Conservation (phyloP, 2,888 invertebrate genomes). For the Clitarchus hookeri region DNA sequence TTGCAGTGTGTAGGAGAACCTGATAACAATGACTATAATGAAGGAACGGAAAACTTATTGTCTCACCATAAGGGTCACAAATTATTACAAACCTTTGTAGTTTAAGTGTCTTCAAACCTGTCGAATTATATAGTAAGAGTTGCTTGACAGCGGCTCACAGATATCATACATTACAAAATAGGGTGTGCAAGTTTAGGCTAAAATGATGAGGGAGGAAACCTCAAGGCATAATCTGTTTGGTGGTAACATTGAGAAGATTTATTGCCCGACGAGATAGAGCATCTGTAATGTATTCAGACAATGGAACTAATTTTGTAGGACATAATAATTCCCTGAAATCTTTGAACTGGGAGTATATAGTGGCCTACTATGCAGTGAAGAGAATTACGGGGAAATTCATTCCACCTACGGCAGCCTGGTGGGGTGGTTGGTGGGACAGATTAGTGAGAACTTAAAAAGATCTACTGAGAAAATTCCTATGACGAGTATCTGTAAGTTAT, state of each 20-base stretch:
- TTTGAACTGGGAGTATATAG: not conserved
- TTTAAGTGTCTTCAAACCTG: no score
- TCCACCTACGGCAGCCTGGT: not conserved
- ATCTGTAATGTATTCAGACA: no score
- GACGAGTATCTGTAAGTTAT: not conserved
- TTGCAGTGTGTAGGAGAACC: no score
- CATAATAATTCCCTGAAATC: not conserved
- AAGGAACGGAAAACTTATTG: no score
- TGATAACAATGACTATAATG: no score
- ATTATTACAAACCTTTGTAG: no score
- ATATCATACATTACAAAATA: not conserved
- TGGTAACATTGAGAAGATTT: not conserved
- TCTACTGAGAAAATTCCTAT: not conserved
- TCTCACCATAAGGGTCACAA: no score
- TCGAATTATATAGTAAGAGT: no score
- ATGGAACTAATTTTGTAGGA: no score
- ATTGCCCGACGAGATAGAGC: not conserved
- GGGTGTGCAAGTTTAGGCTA: not conserved
- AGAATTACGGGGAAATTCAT: constrained; percentile 11
- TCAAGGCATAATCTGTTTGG: not conserved
- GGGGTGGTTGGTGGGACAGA: not conserved
- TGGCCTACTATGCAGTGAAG: not conserved
- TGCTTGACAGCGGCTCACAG: not conserved
- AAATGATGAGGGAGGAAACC: not conserved
- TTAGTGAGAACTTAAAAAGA: not conserved